Evolutionary conservation across 1,140 invertebrate genomes (phyloP).

Genomic region (Drosophila elegans): DNA sequence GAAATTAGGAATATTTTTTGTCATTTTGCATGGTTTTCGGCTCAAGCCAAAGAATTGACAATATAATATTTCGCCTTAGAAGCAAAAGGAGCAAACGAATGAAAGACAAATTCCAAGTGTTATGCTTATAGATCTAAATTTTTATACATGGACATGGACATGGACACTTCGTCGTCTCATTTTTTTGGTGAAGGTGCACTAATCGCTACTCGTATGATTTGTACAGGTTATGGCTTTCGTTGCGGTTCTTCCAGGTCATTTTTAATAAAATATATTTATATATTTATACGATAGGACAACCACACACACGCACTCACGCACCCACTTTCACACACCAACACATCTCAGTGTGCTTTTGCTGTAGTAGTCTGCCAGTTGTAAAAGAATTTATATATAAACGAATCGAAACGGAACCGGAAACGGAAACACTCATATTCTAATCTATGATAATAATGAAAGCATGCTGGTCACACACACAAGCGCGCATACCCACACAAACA

Average conservation of each 20-base stretch:
- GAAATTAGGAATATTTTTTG: conserved; percentile 81
- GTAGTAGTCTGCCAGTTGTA: conserved; percentile 81
- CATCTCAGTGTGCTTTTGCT: conserved; percentile 77
- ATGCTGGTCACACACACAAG: conserved; percentile 49
- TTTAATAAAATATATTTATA: conserved; percentile 29
- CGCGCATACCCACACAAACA: conserved; percentile 4
- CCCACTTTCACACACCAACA: conserved; percentile 33
- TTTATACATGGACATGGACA: conserved; percentile 69
- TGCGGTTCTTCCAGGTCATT: conserved; percentile 72
- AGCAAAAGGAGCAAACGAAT: conserved; percentile 77
- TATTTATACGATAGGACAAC: conserved; percentile 18
- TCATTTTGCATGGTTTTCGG: conserved; percentile 84
- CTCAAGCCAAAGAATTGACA: conserved; percentile 84
- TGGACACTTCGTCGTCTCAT: conserved; percentile 59
- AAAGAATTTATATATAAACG: conserved; percentile 77
- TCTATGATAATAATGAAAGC: conserved; percentile 67
- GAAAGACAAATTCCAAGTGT: conserved; percentile 80
- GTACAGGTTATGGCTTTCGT: conserved; percentile 56
- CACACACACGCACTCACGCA: conserved; percentile 4
- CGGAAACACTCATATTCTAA: conserved; percentile 54
- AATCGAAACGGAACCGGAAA: conserved; percentile 38
- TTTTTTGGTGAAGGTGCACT: conserved; percentile 54
- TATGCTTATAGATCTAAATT: conserved; percentile 84
- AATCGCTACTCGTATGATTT: conserved; percentile 46
- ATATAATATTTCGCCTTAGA: conserved; percentile 84